These are phyloP conservation scores for Drosophila imparisetae DNA, from an alignment of 2,888 invertebrate genomes.

Conservation along the genomic window DNA sequence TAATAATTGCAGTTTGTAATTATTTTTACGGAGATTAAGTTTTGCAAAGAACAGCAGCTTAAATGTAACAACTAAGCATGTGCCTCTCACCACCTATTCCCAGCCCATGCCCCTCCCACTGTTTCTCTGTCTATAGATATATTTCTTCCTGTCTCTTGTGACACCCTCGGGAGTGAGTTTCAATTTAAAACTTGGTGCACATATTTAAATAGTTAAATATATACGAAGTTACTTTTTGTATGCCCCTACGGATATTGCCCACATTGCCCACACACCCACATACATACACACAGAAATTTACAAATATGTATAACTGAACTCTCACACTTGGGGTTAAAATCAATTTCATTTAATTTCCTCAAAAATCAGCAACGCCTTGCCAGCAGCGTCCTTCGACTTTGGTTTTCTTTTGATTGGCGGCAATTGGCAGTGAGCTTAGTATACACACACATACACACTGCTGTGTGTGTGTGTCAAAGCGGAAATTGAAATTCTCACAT, in stretches of 20 bases:
- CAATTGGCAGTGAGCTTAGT: slow-evolving; percentile 65
- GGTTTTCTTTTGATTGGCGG: slow-evolving; percentile 78
- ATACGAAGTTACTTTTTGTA: slow-evolving; percentile 25
- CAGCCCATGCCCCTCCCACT: neutral
- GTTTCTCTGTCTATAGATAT: neutral
- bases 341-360: slow-evolving; percentile 78
- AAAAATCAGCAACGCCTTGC: slow-evolving; percentile 66
- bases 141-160: slow-evolving; percentile 5
- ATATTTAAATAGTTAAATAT: slow-evolving; percentile 49
- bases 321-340: slow-evolving; percentile 66
- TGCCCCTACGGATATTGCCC: slow-evolving; percentile 17
- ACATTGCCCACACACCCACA: slow-evolving; percentile 7
- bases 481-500: slow-evolving; percentile 75
- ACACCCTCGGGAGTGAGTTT: slow-evolving; percentile 55
- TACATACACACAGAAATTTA: slow-evolving; percentile 9
- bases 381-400: slow-evolving; percentile 66
- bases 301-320: slow-evolving; percentile 24
- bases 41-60: slow-evolving; percentile 44
- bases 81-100: neutral
- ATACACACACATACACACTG: slow-evolving; percentile 5
- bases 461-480: slow-evolving; percentile 42
- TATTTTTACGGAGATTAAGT: slow-evolving; percentile 63
- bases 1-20: slow-evolving; percentile 78
- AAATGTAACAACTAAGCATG: slow-evolving; percentile 21
- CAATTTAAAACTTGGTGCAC: slow-evolving; percentile 50